Conservation (phyloP, 2,888 invertebrate species). For the Mythimna loreyi region DNA sequence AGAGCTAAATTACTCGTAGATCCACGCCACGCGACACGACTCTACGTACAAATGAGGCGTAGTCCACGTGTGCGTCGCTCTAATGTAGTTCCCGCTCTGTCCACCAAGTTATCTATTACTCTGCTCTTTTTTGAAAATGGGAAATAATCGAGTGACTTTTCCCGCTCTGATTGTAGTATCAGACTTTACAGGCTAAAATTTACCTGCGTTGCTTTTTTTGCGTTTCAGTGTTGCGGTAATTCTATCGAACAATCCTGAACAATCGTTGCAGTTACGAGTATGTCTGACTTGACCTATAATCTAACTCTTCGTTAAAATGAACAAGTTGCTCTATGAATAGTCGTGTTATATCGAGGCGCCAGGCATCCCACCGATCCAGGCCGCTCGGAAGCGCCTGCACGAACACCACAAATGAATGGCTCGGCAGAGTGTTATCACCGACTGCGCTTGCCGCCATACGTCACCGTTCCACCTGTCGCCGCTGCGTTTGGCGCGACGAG, state of each 20-base stretch:
- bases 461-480: conserved; percentile 37
- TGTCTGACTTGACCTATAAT: background rate
- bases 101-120: background rate
- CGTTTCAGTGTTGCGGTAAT: too few species aligned
- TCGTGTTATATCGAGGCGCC: background rate
- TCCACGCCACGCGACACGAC: too few species aligned
- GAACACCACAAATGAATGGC: conserved; percentile 30
- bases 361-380: conserved; percentile 19
- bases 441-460: background rate
- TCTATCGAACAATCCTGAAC: too few species aligned
- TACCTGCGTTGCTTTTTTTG: background rate
- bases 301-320: background rate
- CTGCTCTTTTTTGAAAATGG: background rate
- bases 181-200: background rate
- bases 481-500: conserved; percentile 20
- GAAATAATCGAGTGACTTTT: background rate
- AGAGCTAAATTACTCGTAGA: too few species aligned
- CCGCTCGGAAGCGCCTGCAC: conserved; percentile 31
- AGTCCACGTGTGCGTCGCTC: too few species aligned
- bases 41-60: too few species aligned
- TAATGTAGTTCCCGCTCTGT: too few species aligned
- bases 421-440: conserved; percentile 22
- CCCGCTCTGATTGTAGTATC: too few species aligned
- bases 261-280: background rate
- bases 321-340: too few species aligned